phyloP scores from a whole-genome alignment of 2,888 invertebrate species.

The Drepanosiphum platanoidis region DNA sequence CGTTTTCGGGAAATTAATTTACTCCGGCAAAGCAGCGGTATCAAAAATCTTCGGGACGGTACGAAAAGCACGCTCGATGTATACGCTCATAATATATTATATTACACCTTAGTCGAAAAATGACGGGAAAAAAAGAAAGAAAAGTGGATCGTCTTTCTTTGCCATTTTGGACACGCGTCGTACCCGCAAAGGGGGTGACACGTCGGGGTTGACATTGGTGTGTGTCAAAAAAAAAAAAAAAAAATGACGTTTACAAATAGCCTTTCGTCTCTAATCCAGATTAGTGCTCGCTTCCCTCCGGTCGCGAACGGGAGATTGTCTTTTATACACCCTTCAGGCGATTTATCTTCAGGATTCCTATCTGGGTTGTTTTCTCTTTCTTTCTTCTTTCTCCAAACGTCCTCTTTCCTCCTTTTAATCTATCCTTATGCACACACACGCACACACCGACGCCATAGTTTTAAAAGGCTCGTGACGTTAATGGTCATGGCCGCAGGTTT shows the following conservation, averaged over 20 bases:
- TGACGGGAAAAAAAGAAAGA: too few relatives aligned
- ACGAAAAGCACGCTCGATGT: background rate
- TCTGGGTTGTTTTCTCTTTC: background rate
- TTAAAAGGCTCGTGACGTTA: constrained; percentile 46
- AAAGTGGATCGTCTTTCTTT: background rate
- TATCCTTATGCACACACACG: background rate
- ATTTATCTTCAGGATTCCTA: constrained; percentile 45
- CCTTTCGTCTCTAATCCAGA: constrained; percentile 51
- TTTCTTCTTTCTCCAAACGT: background rate
- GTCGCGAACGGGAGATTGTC: background rate
- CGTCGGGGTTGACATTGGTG: background rate
- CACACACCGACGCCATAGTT: background rate
- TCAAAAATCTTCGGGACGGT: background rate
- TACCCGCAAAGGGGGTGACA: background rate
- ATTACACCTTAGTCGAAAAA: constrained; percentile 1
- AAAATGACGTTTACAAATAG: constrained; percentile 59
- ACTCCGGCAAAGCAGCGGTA: background rate
- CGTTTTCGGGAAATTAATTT: constrained; percentile 5
- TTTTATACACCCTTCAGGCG: constrained; percentile 53
- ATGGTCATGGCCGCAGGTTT: constrained; percentile 30
- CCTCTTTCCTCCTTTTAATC: constrained; percentile 5
- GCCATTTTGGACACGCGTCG: background rate
- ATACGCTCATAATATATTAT: background rate
- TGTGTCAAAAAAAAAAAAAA: constrained; percentile 7
- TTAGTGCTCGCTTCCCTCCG: constrained; percentile 19